Conservation (phyloP, 2,797 vertebrate species). For the Vireo griseus region DNA sequence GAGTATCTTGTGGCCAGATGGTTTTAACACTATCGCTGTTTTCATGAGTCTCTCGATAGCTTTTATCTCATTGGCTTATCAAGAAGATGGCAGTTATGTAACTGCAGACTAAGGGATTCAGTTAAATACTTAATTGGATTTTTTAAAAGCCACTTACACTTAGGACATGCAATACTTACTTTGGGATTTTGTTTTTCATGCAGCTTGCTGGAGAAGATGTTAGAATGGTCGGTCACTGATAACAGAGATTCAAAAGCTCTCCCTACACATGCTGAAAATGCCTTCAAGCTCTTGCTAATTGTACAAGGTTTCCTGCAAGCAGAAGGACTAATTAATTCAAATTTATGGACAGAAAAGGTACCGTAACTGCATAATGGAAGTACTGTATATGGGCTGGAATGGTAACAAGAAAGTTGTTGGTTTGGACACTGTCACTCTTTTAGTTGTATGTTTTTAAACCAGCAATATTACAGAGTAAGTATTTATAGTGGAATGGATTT, state of each 20-base stretch:
- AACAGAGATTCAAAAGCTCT: conserved; percentile 88
- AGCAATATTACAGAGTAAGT: neutral
- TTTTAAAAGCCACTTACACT: neutral
- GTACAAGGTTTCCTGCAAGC: conserved; percentile 94
- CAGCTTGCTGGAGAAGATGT: conserved; percentile 93
- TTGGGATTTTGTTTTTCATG: conserved; percentile 40
- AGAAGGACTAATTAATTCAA: conserved; percentile 87
- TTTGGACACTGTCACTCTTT: neutral
- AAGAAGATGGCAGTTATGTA: neutral
- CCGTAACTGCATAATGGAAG: neutral
- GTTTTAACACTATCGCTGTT: neutral
- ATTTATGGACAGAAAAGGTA: conserved; percentile 91
- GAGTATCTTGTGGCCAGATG: neutral
- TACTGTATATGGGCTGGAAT: neutral
- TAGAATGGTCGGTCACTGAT: conserved; percentile 90
- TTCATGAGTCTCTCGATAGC: neutral
- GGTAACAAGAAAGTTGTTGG: neutral
- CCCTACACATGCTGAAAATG: conserved; percentile 89
- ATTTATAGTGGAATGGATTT: neutral
- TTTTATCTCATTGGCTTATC: neutral
- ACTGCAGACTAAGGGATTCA: neutral
- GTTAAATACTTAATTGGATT: conserved; percentile 26
- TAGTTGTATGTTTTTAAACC: neutral
- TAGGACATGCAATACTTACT: conserved; percentile 30
- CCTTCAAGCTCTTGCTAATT: conserved; percentile 85